These are phyloP conservation scores for Volucella zonaria DNA, from an alignment of 2,888 invertebrate species.

Conservation along the genomic window DNA sequence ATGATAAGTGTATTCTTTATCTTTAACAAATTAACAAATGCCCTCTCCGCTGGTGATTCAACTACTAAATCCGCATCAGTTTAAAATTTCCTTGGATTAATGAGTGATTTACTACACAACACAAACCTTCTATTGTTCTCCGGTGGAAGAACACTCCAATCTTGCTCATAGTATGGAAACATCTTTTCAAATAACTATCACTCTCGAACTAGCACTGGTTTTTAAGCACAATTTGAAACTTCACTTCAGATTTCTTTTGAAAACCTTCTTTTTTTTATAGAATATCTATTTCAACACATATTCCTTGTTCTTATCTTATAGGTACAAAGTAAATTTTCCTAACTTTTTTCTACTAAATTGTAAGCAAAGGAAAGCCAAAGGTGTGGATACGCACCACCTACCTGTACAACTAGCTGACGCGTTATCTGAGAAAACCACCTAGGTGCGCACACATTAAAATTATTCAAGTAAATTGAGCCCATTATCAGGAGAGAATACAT, in stretches of 20 bases:
- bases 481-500: constrained; percentile 69
- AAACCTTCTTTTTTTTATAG: no score
- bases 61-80: constrained; percentile 7
- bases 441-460: constrained; percentile 57
- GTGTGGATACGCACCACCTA: constrained; percentile 56
- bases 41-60: constrained; percentile 40
- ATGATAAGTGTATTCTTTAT: constrained; percentile 51
- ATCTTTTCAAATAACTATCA: constrained; percentile 72
- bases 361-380: constrained; percentile 28
- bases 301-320: constrained; percentile 26
- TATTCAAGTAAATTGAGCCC: constrained; percentile 41
- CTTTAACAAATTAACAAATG: constrained; percentile 18
- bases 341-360: constrained; percentile 17
- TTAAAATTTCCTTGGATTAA: background rate
- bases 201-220: background rate
- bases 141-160: constrained; percentile 93
- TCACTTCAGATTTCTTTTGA: constrained; percentile 13
- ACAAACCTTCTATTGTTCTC: constrained; percentile 92
- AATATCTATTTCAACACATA: constrained; percentile 39
- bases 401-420: constrained; percentile 54
- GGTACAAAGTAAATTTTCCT: background rate
- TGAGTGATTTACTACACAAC: background rate
- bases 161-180: constrained; percentile 87
- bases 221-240: constrained; percentile 18
- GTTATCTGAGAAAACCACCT: constrained; percentile 62